phyloP scores from a whole-genome alignment of 2,113 vertebrate species.

The Tilapia sparmanii region DNA sequence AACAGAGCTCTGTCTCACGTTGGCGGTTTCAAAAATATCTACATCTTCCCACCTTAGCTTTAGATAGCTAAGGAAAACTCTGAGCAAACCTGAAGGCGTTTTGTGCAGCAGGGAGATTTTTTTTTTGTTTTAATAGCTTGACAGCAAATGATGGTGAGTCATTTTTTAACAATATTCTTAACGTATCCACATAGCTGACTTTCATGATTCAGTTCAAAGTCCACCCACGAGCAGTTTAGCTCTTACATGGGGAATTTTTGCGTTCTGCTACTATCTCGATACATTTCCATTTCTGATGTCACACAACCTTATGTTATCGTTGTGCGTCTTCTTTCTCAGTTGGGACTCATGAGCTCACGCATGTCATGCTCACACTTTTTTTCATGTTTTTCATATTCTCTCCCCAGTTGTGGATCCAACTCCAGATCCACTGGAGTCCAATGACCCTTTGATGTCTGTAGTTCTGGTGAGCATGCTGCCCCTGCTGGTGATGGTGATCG shows the following conservation, averaged over 20 bases:
- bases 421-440: background rate
- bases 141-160: background rate
- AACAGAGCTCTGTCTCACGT: background rate
- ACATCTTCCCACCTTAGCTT: background rate
- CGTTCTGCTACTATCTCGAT: background rate
- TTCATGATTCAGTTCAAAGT: background rate
- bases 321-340: background rate
- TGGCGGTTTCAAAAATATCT: background rate
- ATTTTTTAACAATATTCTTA: background rate
- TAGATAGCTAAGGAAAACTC: background rate
- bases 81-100: background rate
- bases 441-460: conserved; percentile 71
- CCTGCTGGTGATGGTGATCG: conserved; percentile 72
- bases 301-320: background rate
- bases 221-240: background rate
- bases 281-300: background rate
- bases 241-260: background rate
- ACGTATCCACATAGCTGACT: background rate
- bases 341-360: background rate
- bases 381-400: background rate
- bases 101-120: background rate
- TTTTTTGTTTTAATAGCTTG: background rate
- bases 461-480: conserved; percentile 83
- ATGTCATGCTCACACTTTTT: background rate
- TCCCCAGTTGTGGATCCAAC: conserved; percentile 13